phyloP scores from a whole-genome alignment of 2,113 vertebrate genomes.

The Penelope pileata region DNA sequence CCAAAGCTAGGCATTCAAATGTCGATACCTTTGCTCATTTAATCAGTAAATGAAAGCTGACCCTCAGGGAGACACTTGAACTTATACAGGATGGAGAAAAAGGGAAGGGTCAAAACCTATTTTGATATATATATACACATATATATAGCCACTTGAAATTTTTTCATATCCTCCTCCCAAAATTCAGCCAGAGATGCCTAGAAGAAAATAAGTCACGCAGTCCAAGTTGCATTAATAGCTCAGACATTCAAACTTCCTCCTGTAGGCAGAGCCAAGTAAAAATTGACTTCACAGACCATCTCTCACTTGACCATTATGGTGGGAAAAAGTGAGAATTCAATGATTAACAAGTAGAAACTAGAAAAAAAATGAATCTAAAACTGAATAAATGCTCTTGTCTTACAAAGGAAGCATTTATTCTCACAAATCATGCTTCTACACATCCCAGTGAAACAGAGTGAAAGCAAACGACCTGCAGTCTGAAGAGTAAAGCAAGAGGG shows the following conservation, averaged over 20 bases:
- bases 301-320: not conserved
- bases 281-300: not conserved
- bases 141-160: not conserved
- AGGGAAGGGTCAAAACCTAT: not conserved
- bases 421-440: not conserved
- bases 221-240: not conserved
- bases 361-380: not conserved
- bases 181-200: not conserved
- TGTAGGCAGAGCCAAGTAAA: not conserved
- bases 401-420: not conserved
- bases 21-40: not conserved
- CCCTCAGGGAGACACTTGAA: not conserved
- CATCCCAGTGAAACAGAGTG: not conserved
- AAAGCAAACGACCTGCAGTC: not conserved
- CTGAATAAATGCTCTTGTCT: not conserved
- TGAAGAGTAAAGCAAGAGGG: not conserved
- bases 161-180: not conserved
- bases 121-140: too few species aligned
- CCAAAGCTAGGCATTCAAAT: not conserved
- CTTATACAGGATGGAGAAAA: not conserved
- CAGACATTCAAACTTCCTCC: not conserved
- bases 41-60: not conserved
- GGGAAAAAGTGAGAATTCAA: not conserved
- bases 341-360: accelerated
- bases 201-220: not conserved